Base-by-base conservation (phyloP, 1,140 invertebrate species). In the Acyrthosiphon pisum region DNA sequence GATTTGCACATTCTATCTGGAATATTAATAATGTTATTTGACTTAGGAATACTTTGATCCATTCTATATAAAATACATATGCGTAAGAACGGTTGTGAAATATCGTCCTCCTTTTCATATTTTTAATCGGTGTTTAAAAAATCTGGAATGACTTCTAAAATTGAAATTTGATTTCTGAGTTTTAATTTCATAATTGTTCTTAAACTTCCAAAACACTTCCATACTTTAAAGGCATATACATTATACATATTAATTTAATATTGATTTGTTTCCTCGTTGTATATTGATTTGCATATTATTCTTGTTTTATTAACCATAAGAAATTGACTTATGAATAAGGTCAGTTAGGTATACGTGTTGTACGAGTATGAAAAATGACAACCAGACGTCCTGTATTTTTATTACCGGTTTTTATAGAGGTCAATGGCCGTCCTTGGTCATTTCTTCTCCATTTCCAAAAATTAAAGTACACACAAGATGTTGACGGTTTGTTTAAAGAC, bases 361-460 rank as follows among this genome's bases (percentile, higher is more conserved):
- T 41, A 56, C 50, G 35, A 89, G 87, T 89, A 89, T 89, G 87
- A 89, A 89, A 88, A 89, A 89, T 89, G 87, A 89, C 87, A 89
- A 89, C 87, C 87, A 56, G 87, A 53, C 87, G 48, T 89, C 87
- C 48, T 56, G 87, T 89, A 89, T 89, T 35, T 89, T 89, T 56
- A 89, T 56, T 89, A 89, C 87, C 87, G 87, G 87, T 89, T 89
- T 89, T 89, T 56, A 89, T 89, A 89, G 87, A 56, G 87, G 87
- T 89, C 48, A 89, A 89, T 89, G 87, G 35, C 87, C 87, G 87
- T 89, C 87, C 87, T 89, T 89, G 87, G 87, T 89, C 48, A 89
- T 89, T 89, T 56, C 48, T 89, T 89, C 87, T 89, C n/a, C 9
- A 56, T 89, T 53, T 56, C 87, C 46, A 89, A 89, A 89, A 89